A percentile compares a stretch with the other conserved stretches of the same genome.
Evolutionary conservation across 2,888 invertebrate species (phyloP).

Genomic region (Helobdella robusta): DNA sequence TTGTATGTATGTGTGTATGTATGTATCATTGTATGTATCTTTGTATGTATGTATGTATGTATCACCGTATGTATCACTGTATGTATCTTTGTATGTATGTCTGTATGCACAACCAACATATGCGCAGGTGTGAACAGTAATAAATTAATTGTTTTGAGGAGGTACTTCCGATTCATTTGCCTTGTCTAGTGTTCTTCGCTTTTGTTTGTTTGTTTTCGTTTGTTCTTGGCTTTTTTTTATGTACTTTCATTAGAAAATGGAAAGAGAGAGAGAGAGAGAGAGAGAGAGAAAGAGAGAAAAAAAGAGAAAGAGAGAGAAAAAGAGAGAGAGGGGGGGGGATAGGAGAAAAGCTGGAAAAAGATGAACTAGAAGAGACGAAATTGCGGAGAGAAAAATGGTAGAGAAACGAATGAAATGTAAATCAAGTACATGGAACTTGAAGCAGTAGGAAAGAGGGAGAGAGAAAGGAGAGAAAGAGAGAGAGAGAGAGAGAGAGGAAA

Average conservation of each 20-base stretch:
- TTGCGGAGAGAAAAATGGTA: neutral
- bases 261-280: slow-evolving; percentile 18
- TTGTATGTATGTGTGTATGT: slow-evolving; percentile 1
- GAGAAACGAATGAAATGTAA: neutral
- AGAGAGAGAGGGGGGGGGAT: slow-evolving; percentile 1
- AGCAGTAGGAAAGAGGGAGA: neutral
- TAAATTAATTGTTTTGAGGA: too few species aligned
- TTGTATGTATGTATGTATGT: slow-evolving; percentile 1
- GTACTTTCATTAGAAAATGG: too few species aligned
- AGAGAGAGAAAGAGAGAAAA: slow-evolving; percentile 9
- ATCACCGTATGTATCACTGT: neutral
- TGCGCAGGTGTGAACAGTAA: too few species aligned
- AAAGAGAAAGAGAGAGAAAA: slow-evolving; percentile 5
- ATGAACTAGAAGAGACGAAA: neutral
- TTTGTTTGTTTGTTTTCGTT: too few species aligned
- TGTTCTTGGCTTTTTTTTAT: too few species aligned
- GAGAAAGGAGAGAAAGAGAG: neutral
- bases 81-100: neutral
- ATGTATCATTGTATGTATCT: neutral
- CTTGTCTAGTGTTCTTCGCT: too few species aligned
- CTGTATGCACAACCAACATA: too few species aligned
- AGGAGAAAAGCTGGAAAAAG: neutral
- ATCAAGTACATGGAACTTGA: neutral
- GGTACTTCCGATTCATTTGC: too few species aligned
- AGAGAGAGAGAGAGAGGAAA: slow-evolving; percentile 6